Percentiles rank a stretch among this genome's conserved stretches.
phyloP scores from a whole-genome alignment of 1,140 invertebrate species.

The Caenorhabditis briggsae region DNA sequence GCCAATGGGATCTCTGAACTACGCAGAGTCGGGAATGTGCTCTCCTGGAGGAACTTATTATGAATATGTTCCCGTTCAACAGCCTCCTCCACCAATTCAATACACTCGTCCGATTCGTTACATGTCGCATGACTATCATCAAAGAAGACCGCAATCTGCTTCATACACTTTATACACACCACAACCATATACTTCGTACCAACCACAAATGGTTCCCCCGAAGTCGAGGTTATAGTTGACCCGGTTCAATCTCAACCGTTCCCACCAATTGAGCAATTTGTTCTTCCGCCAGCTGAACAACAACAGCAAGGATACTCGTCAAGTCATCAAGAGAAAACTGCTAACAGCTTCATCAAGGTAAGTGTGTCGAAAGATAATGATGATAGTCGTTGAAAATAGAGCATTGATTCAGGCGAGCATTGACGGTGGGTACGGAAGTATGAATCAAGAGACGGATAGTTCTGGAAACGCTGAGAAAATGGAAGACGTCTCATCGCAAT shows the following conservation, averaged over 20 bases:
- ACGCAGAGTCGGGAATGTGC: slow-evolving; percentile 5
- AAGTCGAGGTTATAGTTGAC: slow-evolving; percentile 16
- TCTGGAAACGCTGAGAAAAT: slow-evolving; percentile 24
- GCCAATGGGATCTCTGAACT: slow-evolving; percentile 23
- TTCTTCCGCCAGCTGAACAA: not conserved
- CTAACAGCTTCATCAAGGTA: slow-evolving; percentile 48
- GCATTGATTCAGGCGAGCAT: slow-evolving; percentile 29
- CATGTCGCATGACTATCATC: slow-evolving; percentile 10
- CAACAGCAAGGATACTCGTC: slow-evolving; percentile 42
- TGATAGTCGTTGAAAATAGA: slow-evolving; percentile 23
- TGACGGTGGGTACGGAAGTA: slow-evolving; percentile 52
- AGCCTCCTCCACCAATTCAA: not conserved
- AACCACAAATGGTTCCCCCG: slow-evolving; percentile 18
- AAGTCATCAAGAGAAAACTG: slow-evolving; percentile 17
- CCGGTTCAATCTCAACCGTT: slow-evolving; percentile 27
- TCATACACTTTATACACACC: slow-evolving; percentile 2
- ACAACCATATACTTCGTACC: slow-evolving; percentile 18
- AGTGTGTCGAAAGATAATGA: not conserved
- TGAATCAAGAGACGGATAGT: slow-evolving; percentile 42
- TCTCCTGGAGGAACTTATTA: slow-evolving; percentile 36
- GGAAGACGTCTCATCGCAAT: not conserved
- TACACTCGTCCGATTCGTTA: slow-evolving; percentile 30
- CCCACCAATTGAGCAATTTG: slow-evolving; percentile 20
- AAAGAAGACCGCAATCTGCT: slow-evolving; percentile 21
- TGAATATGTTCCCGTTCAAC: slow-evolving; percentile 39